These are phyloP conservation scores for Macrotrachela quadricornifera DNA, from an alignment of 1,140 invertebrate genomes.

Conservation along the genomic window DNA sequence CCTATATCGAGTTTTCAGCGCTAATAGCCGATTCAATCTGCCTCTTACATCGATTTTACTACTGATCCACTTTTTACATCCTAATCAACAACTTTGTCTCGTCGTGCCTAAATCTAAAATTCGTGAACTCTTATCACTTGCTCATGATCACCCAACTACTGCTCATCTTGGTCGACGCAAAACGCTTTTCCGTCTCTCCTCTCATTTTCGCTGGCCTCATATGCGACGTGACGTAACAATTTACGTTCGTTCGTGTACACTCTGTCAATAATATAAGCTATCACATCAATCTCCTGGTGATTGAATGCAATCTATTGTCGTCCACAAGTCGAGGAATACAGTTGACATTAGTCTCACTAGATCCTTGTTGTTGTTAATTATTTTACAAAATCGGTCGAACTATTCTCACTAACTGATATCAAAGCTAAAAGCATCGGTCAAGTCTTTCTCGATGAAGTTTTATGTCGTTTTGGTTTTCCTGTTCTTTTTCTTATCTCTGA, in stretches of 20 bases:
- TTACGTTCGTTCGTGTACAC: not conserved
- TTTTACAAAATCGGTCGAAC: constrained; percentile 14
- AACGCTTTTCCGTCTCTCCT: not conserved
- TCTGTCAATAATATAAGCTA: not conserved
- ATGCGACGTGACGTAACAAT: not conserved
- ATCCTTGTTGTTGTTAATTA: constrained; percentile 12
- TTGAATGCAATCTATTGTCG: no score
- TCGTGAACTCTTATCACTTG: not conserved
- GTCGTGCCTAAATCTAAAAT: no score
- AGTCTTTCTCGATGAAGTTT: constrained; percentile 17
- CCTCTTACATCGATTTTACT: no score
- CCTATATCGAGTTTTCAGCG: no score
- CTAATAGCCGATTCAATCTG: no score
- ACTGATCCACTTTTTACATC: no score
- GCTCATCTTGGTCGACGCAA: constrained; percentile 3
- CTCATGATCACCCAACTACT: not conserved
- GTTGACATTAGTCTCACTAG: constrained; percentile 10
- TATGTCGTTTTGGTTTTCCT: constrained; percentile 22
- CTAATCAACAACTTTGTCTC: no score
- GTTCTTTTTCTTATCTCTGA: constrained; percentile 20
- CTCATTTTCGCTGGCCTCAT: not conserved
- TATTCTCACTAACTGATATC: constrained; percentile 6
- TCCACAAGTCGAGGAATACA: not conserved
- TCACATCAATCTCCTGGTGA: not conserved
- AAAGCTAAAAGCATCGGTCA: constrained; percentile 17